Base-by-base conservation (phyloP, 2,797 vertebrate species). In the Xenops minutus region DNA sequence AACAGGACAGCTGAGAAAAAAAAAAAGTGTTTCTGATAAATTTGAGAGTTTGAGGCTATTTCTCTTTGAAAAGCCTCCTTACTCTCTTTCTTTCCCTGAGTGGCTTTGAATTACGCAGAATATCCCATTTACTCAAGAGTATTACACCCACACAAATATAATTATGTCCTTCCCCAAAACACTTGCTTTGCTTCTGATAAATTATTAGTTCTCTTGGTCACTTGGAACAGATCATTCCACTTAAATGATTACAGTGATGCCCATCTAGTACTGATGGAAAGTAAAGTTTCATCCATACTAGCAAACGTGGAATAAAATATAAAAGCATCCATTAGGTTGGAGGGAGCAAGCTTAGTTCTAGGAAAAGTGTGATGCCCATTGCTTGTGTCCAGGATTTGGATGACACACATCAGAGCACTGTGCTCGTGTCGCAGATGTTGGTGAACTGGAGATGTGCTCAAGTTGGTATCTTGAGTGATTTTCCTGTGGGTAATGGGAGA, bases 171-270 rank as follows among this genome's bases (percentile, higher is more conserved):
- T 92, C 58, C 37, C 49, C n/a, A 10, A 59, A 90, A 78, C 0
- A 22, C 41, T 34, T 80, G 12, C 67, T 67, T 52, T 81, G 11
- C 59, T 91, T 58, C 61, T 63, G 24, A 68, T 80, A 83, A 80
- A 88, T 77, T 67, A 34, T 64, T 71, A 36, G 30, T 54, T 74
- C 46, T 71, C 37, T 39, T 74, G 85, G 48, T 79, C 75, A 43
- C 68, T 61, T 74, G 61, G 82, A 94, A 73, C 77, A 92, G 67
- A 43, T 77, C n/a, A 36, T 75, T 91, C 71, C 29, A 30, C 55
- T 82, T 62, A 41, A 85, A 39, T 39, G 22, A 29, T 84, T 58
- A 43, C 49, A 21, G 29, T 29, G 39, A 51, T 73, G 48, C 63
- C 24, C 43, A 72, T 36, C 22, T 84, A 73, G 55, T 44, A 34